Evolutionary conservation across 2,888 invertebrate genomes (phyloP).

Genomic region (Pachydiplax longipennis): DNA sequence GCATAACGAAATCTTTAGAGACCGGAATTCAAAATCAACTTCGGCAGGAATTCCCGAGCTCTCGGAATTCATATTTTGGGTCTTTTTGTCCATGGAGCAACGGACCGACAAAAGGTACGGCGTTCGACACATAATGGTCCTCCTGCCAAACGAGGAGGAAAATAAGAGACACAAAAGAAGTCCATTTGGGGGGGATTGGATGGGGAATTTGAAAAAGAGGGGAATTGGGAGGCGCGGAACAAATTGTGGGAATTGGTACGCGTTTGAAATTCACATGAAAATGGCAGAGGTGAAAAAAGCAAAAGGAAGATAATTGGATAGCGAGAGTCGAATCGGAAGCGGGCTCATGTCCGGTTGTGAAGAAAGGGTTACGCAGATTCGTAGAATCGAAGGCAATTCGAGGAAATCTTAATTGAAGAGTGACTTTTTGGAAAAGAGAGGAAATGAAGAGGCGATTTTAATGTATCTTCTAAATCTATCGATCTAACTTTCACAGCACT

Average conservation of each 20-base stretch:
- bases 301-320: background rate
- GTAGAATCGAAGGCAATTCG: too few relatives aligned
- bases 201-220: background rate
- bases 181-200: background rate
- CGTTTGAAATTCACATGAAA: background rate
- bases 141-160: background rate
- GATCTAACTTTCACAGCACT: too few relatives aligned
- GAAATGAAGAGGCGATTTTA: too few relatives aligned
- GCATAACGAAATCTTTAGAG: background rate
- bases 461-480: too few relatives aligned
- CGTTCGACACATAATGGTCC: background rate
- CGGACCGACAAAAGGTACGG: background rate
- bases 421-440: too few relatives aligned
- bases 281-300: background rate
- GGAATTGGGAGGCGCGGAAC: background rate
- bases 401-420: too few relatives aligned
- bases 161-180: background rate
- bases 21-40: background rate
- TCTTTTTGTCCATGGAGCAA: background rate
- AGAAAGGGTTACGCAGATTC: too few relatives aligned
- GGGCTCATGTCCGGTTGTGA: background rate
- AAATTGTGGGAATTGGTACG: background rate
- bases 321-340: background rate
- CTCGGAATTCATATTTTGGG: background rate
- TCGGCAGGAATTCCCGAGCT: background rate